Evolutionary conservation across 1,140 invertebrate species (phyloP).

Genomic region (Bombus impatiens): DNA sequence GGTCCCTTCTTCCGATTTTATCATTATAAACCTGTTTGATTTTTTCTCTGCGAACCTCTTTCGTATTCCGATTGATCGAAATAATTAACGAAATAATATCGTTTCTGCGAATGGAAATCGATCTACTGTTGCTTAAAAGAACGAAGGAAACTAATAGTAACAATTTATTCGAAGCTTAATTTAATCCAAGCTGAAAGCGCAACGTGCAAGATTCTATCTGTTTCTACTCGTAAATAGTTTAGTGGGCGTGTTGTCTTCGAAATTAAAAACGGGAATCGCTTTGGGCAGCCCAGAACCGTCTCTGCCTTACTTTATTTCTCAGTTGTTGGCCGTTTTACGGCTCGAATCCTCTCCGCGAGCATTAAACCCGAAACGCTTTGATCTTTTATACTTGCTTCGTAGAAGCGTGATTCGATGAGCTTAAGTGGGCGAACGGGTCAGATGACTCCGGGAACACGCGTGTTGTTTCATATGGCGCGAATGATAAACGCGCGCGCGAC

Average conservation of each 20-base stretch:
- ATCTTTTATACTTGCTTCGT: conserved; percentile 66
- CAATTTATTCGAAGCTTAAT: conserved; percentile 20
- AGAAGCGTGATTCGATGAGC: conserved; percentile 60
- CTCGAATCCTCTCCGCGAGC: conserved; percentile 45
- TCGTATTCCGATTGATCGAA: not conserved
- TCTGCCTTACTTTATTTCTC: conserved; percentile 62
- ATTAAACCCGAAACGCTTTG: conserved; percentile 64
- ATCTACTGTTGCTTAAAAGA: no score
- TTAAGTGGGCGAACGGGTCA: conserved; percentile 63
- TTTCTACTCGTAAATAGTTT: conserved; percentile 39
- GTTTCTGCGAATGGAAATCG: not conserved
- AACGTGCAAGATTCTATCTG: conserved; percentile 10
- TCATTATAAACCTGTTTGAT: no score
- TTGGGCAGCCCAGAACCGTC: conserved; percentile 28
- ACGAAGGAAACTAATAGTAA: not conserved
- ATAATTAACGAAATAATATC: conserved; percentile 9
- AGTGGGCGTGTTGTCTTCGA: conserved; percentile 64
- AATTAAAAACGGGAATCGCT: conserved; percentile 42
- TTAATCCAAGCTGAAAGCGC: not conserved
- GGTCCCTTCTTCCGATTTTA: no score
- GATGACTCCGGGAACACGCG: conserved; percentile 30
- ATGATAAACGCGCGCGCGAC: conserved; percentile 47
- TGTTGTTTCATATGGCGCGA: conserved; percentile 52
- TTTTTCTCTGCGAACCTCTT: not conserved
- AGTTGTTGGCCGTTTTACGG: conserved; percentile 57